Conservation (phyloP, 2,113 vertebrate genomes). For the Leuciscus idus region DNA sequence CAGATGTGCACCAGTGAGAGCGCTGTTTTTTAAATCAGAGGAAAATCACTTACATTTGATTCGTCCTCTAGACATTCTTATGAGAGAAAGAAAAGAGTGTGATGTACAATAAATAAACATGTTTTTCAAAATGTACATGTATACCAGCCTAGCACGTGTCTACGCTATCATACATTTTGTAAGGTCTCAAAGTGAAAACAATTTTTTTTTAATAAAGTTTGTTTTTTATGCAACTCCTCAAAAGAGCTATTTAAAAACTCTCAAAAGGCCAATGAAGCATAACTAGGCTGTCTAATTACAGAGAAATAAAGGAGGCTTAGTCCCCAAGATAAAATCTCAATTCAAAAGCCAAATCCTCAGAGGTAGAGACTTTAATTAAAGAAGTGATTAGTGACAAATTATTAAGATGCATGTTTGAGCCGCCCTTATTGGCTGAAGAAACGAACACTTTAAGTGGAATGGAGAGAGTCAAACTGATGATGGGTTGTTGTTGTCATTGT, state of each 20-base stretch:
- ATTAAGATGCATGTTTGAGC: conserved; percentile 29
- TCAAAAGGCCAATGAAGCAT: conserved; percentile 3
- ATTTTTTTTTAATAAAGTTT: background rate
- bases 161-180: background rate
- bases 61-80: background rate
- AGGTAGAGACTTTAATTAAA: conserved; percentile 44
- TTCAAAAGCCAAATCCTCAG: conserved; percentile 28
- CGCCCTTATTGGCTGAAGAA: conserved; percentile 15
- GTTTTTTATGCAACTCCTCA: background rate
- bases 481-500: background rate
- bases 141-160: background rate
- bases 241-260: background rate
- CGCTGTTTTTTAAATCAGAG: background rate
- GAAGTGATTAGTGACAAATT: conserved; percentile 1
- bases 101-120: background rate
- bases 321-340: conserved; percentile 30
- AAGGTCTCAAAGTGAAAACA: background rate
- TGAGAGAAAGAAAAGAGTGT: background rate
- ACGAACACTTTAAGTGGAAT: background rate
- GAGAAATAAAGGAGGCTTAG: conserved; percentile 17
- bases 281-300: conserved; percentile 41
- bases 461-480: background rate
- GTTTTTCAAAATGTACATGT: background rate
- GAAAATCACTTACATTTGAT: background rate
- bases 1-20: background rate